Conservation (phyloP, 2,797 vertebrate species). For the Stomatorhinus walkeri region DNA sequence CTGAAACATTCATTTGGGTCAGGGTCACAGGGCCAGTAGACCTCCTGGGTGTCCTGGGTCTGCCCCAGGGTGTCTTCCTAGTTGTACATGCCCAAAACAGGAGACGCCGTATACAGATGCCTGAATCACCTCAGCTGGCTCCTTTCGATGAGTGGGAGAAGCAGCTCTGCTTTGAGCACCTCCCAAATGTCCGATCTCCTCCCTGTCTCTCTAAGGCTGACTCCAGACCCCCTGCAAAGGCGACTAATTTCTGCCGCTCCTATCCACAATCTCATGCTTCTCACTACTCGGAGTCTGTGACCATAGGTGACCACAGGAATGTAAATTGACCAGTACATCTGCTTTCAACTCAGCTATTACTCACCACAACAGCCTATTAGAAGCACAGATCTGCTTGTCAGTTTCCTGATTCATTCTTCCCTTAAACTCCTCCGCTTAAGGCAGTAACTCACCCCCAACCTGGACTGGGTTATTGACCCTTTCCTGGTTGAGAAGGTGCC, state of each 20-base stretch:
- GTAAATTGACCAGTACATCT: not conserved
- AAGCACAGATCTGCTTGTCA: not conserved
- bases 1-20: not conserved
- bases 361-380: not conserved
- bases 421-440: not conserved
- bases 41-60: not conserved
- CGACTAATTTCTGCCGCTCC: not conserved
- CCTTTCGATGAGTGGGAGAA: not conserved
- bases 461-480: not conserved
- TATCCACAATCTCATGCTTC: not conserved
- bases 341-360: not conserved
- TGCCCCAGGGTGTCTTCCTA: not conserved
- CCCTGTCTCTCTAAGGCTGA: not conserved
- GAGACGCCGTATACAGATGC: not conserved
- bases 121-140: not conserved
- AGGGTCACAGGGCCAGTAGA: not conserved
- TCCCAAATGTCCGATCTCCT: not conserved
- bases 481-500: not conserved
- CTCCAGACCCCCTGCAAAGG: not conserved
- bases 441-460: not conserved
- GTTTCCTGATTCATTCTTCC: not conserved
- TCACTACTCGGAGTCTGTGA: not conserved
- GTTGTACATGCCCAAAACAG: not conserved
- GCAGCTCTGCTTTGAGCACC: not conserved
- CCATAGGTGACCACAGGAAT: not conserved